Percentiles rank a stretch among this genome's conserved stretches.
Conservation (phyloP, 2,113 vertebrate genomes). For the Ophthalmotilapia sp. region DNA sequence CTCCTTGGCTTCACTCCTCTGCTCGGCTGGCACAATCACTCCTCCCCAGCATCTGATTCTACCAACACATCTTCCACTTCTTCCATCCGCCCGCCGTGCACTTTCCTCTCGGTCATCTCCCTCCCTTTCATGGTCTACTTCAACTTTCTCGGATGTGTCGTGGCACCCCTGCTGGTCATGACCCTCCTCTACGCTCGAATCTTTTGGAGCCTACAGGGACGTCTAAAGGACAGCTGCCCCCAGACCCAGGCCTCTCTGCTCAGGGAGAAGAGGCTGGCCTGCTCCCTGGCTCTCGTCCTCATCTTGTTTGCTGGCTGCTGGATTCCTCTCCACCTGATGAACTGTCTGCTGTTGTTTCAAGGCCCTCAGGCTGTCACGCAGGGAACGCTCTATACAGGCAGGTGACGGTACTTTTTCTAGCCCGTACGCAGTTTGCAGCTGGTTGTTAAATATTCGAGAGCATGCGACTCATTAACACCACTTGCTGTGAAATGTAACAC, state of each 20-base stretch:
- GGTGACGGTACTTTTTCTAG: neutral
- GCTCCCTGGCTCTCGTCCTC: constrained; percentile 57
- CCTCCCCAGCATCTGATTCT: neutral
- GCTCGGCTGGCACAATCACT: constrained; percentile 55
- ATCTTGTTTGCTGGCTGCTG: constrained; percentile 55
- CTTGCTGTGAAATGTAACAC: neutral
- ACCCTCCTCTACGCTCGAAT: constrained; percentile 49
- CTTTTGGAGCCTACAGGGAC: constrained; percentile 53
- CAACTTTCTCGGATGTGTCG: constrained; percentile 60
- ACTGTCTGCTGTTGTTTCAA: constrained; percentile 38
- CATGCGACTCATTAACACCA: neutral
- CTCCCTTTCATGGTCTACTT: constrained; percentile 70
- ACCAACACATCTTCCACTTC: neutral
- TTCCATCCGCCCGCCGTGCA: constrained; percentile 19
- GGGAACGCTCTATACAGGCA: constrained; percentile 34
- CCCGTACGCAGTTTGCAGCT: neutral
- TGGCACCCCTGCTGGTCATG: constrained; percentile 59
- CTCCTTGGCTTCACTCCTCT: constrained; percentile 54
- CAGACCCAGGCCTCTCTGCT: constrained; percentile 40
- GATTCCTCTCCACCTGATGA: constrained; percentile 66
- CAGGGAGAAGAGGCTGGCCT: constrained; percentile 53
- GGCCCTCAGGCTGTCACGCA: neutral
- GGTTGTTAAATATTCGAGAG: neutral
- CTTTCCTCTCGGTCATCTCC: constrained; percentile 49
- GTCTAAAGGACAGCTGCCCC: constrained; percentile 35